These are phyloP conservation scores for Ailuropoda melanoleuca DNA, from an alignment of 2,113 vertebrate genomes.

Conservation along the genomic window DNA sequence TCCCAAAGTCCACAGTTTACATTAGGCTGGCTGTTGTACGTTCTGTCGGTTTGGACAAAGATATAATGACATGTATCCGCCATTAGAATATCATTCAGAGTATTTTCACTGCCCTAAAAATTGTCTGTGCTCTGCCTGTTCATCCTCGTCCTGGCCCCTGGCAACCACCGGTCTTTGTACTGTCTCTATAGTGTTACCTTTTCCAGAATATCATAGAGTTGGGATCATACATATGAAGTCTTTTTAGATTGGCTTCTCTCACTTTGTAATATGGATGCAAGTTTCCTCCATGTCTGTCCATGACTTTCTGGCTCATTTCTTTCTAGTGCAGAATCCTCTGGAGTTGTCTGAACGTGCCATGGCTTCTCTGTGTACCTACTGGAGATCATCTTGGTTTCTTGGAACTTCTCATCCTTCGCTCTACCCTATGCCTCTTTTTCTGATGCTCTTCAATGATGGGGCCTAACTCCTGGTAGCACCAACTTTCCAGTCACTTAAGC, in stretches of 20 bases:
- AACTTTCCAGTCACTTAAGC: neutral
- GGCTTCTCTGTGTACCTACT: accelerated
- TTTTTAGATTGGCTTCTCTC: neutral
- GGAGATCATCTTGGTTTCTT: neutral
- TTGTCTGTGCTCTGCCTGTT: neutral
- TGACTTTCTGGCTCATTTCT: neutral
- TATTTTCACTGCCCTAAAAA: neutral
- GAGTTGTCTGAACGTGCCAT: too few species aligned
- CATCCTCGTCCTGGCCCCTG: neutral
- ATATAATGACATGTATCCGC: neutral
- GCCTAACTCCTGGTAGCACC: neutral
- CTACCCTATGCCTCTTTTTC: neutral
- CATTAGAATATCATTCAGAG: neutral
- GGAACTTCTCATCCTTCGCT: neutral
- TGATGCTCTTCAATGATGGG: neutral
- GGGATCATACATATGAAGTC: neutral
- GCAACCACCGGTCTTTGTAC: neutral
- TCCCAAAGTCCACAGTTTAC: neutral
- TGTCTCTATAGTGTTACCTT: neutral
- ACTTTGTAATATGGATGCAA: neutral
- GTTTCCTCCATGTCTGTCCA: neutral
- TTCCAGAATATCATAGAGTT: neutral
- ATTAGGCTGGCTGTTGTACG: neutral
- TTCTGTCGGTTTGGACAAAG: neutral
- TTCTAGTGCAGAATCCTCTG: neutral